Percentiles rank a stretch among this genome's conserved stretches.
phyloP scores from a whole-genome alignment of 2,797 vertebrate species.

The Sebastes taczanowskii region DNA sequence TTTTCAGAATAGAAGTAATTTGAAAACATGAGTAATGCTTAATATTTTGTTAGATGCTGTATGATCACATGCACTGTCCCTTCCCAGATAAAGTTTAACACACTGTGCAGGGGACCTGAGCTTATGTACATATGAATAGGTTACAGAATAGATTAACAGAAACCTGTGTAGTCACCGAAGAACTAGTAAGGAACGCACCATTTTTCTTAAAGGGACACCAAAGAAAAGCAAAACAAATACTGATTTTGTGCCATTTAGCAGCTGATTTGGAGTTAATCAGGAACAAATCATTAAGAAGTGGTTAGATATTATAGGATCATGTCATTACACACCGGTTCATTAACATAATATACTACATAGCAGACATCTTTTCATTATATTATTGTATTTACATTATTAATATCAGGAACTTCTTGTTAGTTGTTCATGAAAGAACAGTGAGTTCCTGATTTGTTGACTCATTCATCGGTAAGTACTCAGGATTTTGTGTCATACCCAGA shows the following conservation, averaged over 20 bases:
- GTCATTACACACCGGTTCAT: not conserved
- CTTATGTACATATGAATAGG: not conserved
- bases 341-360: not conserved
- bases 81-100: not conserved
- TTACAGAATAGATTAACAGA: not conserved
- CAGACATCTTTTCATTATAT: not conserved
- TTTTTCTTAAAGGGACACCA: not conserved
- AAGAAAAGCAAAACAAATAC: not conserved
- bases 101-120: not conserved
- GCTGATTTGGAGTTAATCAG: not conserved
- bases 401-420: not conserved
- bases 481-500: not conserved
- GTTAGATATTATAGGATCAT: not conserved
- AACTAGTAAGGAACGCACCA: not conserved
- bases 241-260: not conserved
- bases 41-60: not conserved
- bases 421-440: not conserved
- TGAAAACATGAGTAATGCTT: not conserved
- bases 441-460: conserved; percentile 2
- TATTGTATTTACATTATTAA: not conserved
- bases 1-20: not conserved
- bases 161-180: not conserved
- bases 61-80: not conserved
- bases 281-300: not conserved
- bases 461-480: not conserved